Evolutionary conservation across 2,888 invertebrate genomes (phyloP), one percentile per base, ranked within the genome.

Genomic region (Xestia xanthographa): DNA sequence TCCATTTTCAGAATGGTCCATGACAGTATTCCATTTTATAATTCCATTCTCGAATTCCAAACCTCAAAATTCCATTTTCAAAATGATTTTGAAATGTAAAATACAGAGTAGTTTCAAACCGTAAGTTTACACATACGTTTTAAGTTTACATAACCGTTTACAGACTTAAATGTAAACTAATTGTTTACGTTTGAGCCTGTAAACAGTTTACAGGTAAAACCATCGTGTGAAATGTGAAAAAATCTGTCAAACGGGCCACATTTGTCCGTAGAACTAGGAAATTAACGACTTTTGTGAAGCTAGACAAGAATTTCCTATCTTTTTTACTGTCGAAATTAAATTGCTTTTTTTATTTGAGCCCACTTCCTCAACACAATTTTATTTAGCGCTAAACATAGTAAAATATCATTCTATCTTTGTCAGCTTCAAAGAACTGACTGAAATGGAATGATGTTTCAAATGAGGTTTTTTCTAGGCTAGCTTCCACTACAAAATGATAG

Each of bases 201-300:
- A 77, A 72, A 82, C 38, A 43, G 58, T 69, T 50, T 68, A 82
- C 66, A 72, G 81, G 86, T 87, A 83, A 60, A 89, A 88, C 80
- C 88, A 89, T 78, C 88, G 88, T 83, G 82, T 77, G 88, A 84
- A 77, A 88, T 88, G 87, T 87, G 87, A 89, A 88, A 79, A 89
- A 83, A 70, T 84, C 86, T 88, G 87, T 69, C 83, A 82, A 81
- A 71, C 89, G 73, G 88, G 88, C 89, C 87, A 88, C 89, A 75
- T 72, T 68, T 77, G 56, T 74, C 71, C 63, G 58, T 58, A n/a
- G 63, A 82, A 82, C 76, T 83, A 60, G 29, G 80, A 74, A 70
- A 71, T 80, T 79, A 87, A 60, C 82, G 77, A 82, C 63, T 41
- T 29, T 2, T 5, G n/a, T 75, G 26, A 56, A 81, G 75, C 26